phyloP scores from a whole-genome alignment of 2,113 vertebrate species.

The Mus spicilegus region DNA sequence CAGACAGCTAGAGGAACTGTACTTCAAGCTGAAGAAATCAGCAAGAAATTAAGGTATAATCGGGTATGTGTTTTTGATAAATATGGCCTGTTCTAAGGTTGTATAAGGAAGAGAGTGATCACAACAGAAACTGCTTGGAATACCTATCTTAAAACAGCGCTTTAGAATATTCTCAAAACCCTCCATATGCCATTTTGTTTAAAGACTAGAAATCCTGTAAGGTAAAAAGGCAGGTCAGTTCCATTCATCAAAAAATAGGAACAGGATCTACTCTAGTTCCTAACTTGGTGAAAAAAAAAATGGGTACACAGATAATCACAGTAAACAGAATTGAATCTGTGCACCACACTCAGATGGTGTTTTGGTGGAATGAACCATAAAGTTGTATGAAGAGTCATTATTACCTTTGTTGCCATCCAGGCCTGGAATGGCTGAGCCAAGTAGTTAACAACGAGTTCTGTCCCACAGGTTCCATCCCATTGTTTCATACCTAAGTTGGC shows the following conservation, averaged over 20 bases:
- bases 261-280: neutral
- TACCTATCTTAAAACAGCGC: rapidly evolving
- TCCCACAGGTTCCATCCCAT: rapidly evolving
- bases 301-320: neutral
- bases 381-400: too few species aligned
- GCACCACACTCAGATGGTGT: rapidly evolving
- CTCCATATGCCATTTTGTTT: neutral
- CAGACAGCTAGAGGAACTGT: neutral
- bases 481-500: neutral
- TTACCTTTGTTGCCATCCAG: rapidly evolving
- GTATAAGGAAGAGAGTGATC: neutral
- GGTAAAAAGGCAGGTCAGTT: rapidly evolving
- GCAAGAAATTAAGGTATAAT: rapidly evolving
- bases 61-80: neutral
- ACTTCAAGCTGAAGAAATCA: too few species aligned
- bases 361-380: neutral
- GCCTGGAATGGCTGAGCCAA: rapidly evolving
- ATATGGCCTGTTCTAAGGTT: neutral
- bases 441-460: rapidly evolving
- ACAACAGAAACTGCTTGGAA: neutral
- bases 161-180: neutral
- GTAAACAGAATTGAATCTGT: neutral
- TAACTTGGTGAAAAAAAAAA: neutral
- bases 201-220: neutral
- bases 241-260: neutral